Evolutionary conservation across 1,140 invertebrate species (phyloP).

Genomic region (Camponotus vicinus): DNA sequence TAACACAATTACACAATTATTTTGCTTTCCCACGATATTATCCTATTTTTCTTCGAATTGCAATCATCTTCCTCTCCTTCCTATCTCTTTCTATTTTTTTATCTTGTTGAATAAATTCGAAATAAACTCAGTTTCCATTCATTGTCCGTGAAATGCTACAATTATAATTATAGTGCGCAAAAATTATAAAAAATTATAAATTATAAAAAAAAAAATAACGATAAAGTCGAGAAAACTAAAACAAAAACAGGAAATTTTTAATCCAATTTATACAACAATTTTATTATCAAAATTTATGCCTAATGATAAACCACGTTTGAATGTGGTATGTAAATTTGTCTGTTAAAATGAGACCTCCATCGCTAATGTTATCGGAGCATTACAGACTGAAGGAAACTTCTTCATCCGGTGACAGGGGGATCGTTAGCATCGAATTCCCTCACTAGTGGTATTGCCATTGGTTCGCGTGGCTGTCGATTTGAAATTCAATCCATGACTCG

Average conservation of each 20-base stretch:
- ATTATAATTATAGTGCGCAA: conserved; percentile 2
- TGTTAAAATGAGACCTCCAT: conserved; percentile 9
- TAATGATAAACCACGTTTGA: conserved; percentile 26
- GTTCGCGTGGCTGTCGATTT: conserved; percentile 45
- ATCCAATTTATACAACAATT: not conserved
- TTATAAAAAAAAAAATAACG: not conserved
- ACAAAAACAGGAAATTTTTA: not conserved
- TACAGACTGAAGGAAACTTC: conserved; percentile 4
- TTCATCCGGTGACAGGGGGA: conserved; percentile 18
- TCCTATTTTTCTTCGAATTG: not conserved
- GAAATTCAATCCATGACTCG: conserved; percentile 71
- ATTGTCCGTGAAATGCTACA: not conserved
- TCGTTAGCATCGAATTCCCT: conserved; percentile 62
- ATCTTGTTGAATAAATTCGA: conserved; percentile 6
- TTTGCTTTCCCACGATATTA: not conserved
- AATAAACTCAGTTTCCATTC: not conserved
- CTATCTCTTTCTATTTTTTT: not conserved
- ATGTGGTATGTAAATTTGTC: not conserved
- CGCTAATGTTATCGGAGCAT: conserved; percentile 35
- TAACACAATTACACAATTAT: not conserved
- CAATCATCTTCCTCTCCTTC: not conserved
- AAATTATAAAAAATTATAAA: not conserved
- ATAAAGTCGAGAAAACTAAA: not conserved
- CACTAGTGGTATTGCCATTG: conserved; percentile 45
- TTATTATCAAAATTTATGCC: conserved; percentile 5